Conservation (phyloP, 64 coral and sea anemone genomes). For the Orbicella faveolata region DNA sequence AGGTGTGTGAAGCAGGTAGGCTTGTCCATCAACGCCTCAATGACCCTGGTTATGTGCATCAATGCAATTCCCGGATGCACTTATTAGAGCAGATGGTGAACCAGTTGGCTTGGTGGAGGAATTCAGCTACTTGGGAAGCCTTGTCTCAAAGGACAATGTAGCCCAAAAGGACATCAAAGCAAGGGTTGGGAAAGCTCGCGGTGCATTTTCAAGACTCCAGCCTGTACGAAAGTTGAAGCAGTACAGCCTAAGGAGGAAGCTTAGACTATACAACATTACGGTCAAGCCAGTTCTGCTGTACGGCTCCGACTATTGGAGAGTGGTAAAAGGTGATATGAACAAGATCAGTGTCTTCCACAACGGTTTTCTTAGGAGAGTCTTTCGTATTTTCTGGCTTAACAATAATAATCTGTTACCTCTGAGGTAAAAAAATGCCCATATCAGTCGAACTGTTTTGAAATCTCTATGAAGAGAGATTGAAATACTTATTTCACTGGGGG, state of each 20-base stretch:
- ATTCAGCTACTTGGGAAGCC: conserved; percentile 32
- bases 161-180: conserved; percentile 31
- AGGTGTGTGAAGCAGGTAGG: not conserved
- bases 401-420: too few species aligned
- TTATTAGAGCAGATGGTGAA: not conserved
- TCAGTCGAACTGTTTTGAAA: too few species aligned
- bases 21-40: not conserved
- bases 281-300: not conserved
- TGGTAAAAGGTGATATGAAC: too few species aligned
- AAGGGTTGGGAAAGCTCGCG: conserved; percentile 13
- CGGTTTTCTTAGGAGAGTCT: too few species aligned
- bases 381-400: too few species aligned
- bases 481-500: too few species aligned
- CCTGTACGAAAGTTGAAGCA: conserved; percentile 22
- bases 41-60: not conserved
- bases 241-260: not conserved
- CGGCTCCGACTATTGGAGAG: too few species aligned
- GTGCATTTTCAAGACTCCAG: conserved; percentile 32
- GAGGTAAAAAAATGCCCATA: too few species aligned
- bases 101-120: not conserved
- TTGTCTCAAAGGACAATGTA: conserved; percentile 41
- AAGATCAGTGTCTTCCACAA: too few species aligned
- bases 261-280: not conserved
- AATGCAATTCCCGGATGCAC: not conserved
- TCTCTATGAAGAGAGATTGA: too few species aligned